These are phyloP conservation scores for Helicoverpa zea DNA, from an alignment of 1,140 invertebrate species.

Conservation along the genomic window DNA sequence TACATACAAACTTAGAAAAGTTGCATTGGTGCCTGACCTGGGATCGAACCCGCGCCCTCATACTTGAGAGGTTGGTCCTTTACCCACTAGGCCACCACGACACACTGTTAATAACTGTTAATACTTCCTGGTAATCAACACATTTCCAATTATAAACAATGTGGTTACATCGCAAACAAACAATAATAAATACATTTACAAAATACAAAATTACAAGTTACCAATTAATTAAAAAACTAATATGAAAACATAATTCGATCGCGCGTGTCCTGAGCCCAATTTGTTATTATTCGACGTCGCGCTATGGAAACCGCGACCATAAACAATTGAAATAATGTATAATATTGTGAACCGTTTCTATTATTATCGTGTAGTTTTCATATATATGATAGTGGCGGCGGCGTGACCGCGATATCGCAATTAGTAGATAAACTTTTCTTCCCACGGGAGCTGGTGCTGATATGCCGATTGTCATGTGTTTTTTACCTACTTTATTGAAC, in stretches of 20 bases:
- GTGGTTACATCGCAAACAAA: constrained; percentile 33
- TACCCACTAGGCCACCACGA: no score
- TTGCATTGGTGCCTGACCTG: no score
- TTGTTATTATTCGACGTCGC: constrained; percentile 71
- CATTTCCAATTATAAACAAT: constrained; percentile 20
- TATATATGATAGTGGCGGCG: constrained; percentile 60
- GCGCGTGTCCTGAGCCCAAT: constrained; percentile 68
- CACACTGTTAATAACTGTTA: constrained; percentile 1
- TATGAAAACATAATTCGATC: constrained; percentile 70
- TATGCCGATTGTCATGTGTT: constrained; percentile 17
- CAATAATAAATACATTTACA: constrained; percentile 54
- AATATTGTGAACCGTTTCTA: constrained; percentile 59
- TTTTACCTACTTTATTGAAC: constrained; percentile 42
- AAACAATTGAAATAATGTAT: constrained; percentile 78
- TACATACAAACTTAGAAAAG: no score
- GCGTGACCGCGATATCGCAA: constrained; percentile 62
- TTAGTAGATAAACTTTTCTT: constrained; percentile 76
- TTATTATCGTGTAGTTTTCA: constrained; percentile 71
- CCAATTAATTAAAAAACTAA: constrained; percentile 66
- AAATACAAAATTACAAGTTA: constrained; percentile 49
- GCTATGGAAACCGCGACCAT: constrained; percentile 71
- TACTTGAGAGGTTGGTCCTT: no score
- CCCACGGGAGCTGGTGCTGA: constrained; percentile 70
- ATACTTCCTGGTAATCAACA: background rate
- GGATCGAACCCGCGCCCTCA: no score